Conservation (phyloP, 2,888 invertebrate species). For the Deroplatys truncata region DNA sequence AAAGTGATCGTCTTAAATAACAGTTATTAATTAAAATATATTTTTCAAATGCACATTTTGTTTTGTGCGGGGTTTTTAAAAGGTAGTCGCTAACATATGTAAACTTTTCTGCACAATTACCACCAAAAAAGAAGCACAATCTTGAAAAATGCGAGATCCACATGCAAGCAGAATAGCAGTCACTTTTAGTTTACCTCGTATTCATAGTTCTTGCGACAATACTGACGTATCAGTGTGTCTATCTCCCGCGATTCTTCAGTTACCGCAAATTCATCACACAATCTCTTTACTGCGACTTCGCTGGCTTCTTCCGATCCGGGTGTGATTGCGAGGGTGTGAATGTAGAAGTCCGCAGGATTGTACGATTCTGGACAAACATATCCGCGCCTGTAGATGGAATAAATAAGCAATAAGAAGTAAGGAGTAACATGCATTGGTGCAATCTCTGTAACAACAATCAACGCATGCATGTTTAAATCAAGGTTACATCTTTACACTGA, state of each 20-base stretch:
- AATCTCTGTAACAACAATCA: too few relatives aligned
- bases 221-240: conserved; percentile 67
- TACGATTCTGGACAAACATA: conserved; percentile 74
- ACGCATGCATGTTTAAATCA: too few relatives aligned
- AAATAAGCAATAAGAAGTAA: background rate
- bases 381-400: conserved; percentile 55
- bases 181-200: conserved; percentile 39
- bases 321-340: conserved; percentile 74
- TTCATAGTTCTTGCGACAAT: conserved; percentile 60
- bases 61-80: too few relatives aligned
- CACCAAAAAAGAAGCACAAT: too few relatives aligned
- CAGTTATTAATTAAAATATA: too few relatives aligned
- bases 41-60: too few relatives aligned
- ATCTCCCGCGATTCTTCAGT: conserved; percentile 73
- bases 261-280: conserved; percentile 75
- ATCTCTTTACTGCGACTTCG: conserved; percentile 61
- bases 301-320: conserved; percentile 73
- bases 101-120: too few relatives aligned
- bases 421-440: too few relatives aligned
- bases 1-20: too few relatives aligned
- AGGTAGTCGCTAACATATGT: too few relatives aligned
- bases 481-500: too few relatives aligned
- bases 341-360: conserved; percentile 88
- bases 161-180: background rate
- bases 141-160: too few relatives aligned